Evolutionary conservation across 2,113 vertebrate species (phyloP).

Genomic region (Tapirus terrestris): DNA sequence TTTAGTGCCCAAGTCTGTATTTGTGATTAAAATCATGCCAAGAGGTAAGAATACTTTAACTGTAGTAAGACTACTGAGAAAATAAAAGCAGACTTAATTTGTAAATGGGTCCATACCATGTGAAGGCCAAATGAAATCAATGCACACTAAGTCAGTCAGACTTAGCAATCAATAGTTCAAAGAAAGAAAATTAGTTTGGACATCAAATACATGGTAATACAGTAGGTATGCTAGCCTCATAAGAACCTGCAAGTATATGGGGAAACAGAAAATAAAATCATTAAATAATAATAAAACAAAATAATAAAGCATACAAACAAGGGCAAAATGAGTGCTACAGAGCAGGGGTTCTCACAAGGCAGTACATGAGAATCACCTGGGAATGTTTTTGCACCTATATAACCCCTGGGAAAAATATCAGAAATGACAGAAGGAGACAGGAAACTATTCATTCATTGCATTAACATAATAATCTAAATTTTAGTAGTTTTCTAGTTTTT

Average conservation of each 20-base stretch:
- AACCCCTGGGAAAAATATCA: background rate
- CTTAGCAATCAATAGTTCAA: background rate
- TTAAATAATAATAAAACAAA: background rate
- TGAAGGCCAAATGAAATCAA: background rate
- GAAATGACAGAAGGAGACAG: background rate
- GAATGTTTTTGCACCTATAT: background rate
- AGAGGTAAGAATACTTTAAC: background rate
- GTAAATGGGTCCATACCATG: background rate
- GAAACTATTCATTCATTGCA: background rate
- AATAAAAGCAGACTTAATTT: background rate
- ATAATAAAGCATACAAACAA: background rate
- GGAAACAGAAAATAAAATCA: conserved; percentile 14
- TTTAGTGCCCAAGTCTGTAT: background rate
- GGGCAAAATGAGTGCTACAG: background rate
- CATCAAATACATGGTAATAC: background rate
- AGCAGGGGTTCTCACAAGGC: background rate
- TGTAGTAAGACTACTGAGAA: background rate
- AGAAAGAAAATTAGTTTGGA: background rate
- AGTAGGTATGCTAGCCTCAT: background rate
- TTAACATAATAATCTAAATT: background rate
- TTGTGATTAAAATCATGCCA: background rate
- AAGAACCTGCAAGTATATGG: background rate
- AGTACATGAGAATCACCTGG: background rate
- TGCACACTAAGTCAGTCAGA: background rate
- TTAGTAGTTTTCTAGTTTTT: background rate